Base-by-base conservation (phyloP, 2,797 vertebrate species). In the Clarias platycephalus region DNA sequence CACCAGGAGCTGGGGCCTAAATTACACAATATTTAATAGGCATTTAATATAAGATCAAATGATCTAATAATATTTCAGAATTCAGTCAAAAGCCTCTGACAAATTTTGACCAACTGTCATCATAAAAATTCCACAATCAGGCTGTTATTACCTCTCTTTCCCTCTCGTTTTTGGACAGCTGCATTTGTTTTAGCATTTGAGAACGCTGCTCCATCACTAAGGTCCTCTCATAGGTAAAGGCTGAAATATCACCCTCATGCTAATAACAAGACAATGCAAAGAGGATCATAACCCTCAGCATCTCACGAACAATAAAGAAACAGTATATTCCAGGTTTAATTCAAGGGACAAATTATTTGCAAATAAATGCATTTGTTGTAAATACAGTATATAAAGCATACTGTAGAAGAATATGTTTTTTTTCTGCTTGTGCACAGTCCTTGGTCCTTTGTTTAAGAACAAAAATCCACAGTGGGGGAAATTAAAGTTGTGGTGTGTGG, bases 111-210 rank as follows among this genome's bases (percentile, higher is more conserved):
- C 26, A 66, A 13, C n/a, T 31, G 4, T 64, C 26, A 67, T 26
- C 31, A 28, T 67, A 67, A 28, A 67, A 24, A 71, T 9, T 12
- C 13, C 22, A 44, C 5, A n/a, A 68, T 68, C 66, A 8, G 15
- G 18, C 28, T 68, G 24, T 63, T 20, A 81, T 63, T 92, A 98
- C 98, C 97, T 99, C 97, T 92, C 97, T 93, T 90, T 97, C 96
- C 75, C 93, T 93, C 93, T 99, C 98, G 0, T 93, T 98, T 88
- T 95, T 97, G 10, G 98, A 98, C 55, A 99, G 93, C 81, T 98
- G 97, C 97, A 99, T 99, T 93, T 98, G 97, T 90, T 97, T 98
- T 4, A 99, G 92, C 97, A 99, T 97, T 88, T 98, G 96, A 1
- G 97, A 97, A 78, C 98, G 93, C 92, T 99, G 97, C 89, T 99